Evolutionary conservation across 2,113 vertebrate genomes (phyloP).

Genomic region (Scytalopus superciliaris): DNA sequence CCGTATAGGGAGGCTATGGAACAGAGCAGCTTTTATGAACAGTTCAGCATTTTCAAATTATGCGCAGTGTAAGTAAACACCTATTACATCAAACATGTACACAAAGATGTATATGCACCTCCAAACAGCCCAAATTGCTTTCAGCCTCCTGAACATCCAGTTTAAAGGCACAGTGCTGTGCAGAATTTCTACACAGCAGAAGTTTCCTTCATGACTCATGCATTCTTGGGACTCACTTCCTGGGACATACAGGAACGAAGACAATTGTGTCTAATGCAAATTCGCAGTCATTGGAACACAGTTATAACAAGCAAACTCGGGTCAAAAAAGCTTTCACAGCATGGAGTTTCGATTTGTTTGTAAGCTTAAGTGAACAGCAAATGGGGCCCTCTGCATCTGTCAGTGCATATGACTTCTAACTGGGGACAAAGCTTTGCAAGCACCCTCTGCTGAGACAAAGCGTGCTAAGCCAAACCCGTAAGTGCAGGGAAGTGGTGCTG

Average conservation of each 20-base stretch:
- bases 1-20: background rate
- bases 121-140: background rate
- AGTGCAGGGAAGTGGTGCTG: fast-evolving
- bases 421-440: background rate
- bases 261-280: background rate
- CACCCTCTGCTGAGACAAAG: background rate
- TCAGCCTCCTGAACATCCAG: background rate
- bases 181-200: background rate
- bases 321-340: slow-evolving; percentile 53
- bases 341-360: slow-evolving; percentile 22
- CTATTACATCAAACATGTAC: background rate
- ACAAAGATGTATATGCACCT: background rate
- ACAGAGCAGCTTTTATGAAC: background rate
- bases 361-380: slow-evolving; percentile 50
- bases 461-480: background rate
- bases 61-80: background rate
- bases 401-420: slow-evolving; percentile 38
- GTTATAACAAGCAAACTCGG: slow-evolving; percentile 16
- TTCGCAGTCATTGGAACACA: background rate
- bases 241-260: background rate
- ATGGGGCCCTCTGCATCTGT: slow-evolving; percentile 18
- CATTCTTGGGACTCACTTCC: background rate
- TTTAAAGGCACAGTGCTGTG: background rate
- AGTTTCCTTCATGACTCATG: background rate
- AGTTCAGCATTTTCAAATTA: background rate